Conservation (phyloP, 2,888 invertebrate species). For the Neuroscelio doddi region DNA sequence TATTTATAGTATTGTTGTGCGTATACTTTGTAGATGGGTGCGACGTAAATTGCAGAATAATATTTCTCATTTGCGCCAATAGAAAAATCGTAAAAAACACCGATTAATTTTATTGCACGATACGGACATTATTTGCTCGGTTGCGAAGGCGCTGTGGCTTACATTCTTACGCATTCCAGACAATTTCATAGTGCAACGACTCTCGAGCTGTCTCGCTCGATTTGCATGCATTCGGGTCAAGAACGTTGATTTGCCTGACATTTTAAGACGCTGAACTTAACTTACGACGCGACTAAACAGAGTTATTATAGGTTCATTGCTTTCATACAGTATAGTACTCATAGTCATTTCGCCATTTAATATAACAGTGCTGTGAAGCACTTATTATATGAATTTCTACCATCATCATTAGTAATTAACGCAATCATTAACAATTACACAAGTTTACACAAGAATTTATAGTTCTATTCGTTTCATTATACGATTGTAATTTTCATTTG, state of each 20-base stretch:
- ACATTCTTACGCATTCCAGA: conserved; percentile 30
- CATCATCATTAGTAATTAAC: conserved; percentile 18
- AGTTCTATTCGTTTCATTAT: too few species aligned
- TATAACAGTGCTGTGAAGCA: conserved; percentile 11
- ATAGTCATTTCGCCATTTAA: conserved; percentile 11
- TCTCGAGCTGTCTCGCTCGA: conserved; percentile 40
- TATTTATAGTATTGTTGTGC: too few species aligned
- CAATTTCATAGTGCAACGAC: conserved; percentile 39
- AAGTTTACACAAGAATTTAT: too few species aligned
- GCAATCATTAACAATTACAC: conserved; percentile 26
- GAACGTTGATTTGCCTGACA: conserved; percentile 57
- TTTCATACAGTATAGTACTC: conserved; percentile 13
- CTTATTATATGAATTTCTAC: conserved; percentile 23
- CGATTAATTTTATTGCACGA: conserved; percentile 5
- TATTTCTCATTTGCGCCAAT: background rate
- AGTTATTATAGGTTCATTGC: conserved; percentile 17
- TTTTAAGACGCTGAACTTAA: conserved; percentile 47
- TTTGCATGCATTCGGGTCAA: conserved; percentile 62
- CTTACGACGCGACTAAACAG: conserved; percentile 20
- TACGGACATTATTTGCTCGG: background rate
- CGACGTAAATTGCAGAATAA: background rate
- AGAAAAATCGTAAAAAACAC: background rate
- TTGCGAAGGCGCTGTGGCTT: conserved; percentile 17
- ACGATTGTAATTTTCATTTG: too few species aligned
- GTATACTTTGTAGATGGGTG: too few species aligned